Base-by-base conservation (phyloP, 2,113 vertebrate species). In the Monarcha castaneiventris region DNA sequence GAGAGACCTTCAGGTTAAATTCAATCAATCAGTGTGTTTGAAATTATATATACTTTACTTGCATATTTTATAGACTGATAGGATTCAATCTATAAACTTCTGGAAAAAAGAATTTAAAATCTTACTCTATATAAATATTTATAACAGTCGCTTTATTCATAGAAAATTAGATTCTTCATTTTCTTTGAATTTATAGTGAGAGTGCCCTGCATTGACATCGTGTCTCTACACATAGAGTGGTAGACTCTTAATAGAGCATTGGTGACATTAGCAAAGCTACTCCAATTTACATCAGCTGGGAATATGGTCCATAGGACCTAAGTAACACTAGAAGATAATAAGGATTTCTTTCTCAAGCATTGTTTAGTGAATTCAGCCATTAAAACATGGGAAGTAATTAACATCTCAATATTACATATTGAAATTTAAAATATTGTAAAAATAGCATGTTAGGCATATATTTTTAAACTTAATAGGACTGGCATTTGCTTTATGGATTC, bases 301-400 rank as follows among this genome's bases (percentile, higher is more conserved):
- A 92, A 64, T 74, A 71, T 10, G 92, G 73, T 96, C 94, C 96
- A 94, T 74, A 84, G 96, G 96, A 95, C 90, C 93, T 58, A 93
- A 89, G 66, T 83, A 76, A 68, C 46, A 52, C 61, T 58, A 54
- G 56, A 92, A 92, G 64, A 86, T 59, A 80, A 72, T 18, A 95
- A 76, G 11, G 33, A 93, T 85, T 89, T 87, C 41, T 41, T 66
- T 88, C 48, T 55, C 51, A 87, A 75, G 79, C 81, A 74, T 30
- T 78, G 26, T 77, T 84, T 79, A 85, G 33, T 95, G 82, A 96
- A 84, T 87, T 94, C 68, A 97, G 90, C 97, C 97, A 98, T 97
- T 98, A 97, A 98, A 98, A 98, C 96, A 96, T 94, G 94, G 97
- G 79, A 95, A 81, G 89, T 52, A 93, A 96, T 96, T 96, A 94